Conservation (phyloP, 2,113 vertebrate genomes). For the Stegostoma tigrinum region DNA sequence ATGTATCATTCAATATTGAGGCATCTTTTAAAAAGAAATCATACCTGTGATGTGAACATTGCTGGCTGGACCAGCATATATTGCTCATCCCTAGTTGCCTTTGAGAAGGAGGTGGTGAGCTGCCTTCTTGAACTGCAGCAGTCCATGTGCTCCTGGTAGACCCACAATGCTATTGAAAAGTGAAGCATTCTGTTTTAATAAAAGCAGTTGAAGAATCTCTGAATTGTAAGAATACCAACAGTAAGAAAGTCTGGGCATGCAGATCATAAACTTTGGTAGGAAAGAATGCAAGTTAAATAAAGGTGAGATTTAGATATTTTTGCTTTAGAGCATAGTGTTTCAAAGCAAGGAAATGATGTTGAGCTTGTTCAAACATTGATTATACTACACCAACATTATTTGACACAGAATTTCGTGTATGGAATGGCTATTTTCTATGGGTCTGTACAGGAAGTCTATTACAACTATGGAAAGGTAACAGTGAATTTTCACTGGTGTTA, state of each 20-base stretch:
- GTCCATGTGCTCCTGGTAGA: no score
- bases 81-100: no score
- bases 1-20: not conserved
- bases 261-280: not conserved
- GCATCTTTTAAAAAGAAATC: no score
- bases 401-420: not conserved
- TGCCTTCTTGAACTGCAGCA: no score
- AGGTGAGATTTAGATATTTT: not conserved
- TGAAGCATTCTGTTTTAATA: not conserved
- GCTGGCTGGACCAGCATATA: no score
- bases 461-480: not conserved
- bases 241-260: not conserved
- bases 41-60: no score
- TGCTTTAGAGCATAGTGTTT: not conserved
- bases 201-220: not conserved
- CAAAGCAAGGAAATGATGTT: not conserved
- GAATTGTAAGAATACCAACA: not conserved
- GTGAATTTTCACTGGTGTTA: not conserved
- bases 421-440: no score
- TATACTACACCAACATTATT: not conserved
- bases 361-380: not conserved
- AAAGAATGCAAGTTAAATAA: not conserved
- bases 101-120: no score
- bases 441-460: not conserved
- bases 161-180: no score